Evolutionary conservation across 2,797 vertebrate species (phyloP).

Genomic region (Protosalanx chinensis): DNA sequence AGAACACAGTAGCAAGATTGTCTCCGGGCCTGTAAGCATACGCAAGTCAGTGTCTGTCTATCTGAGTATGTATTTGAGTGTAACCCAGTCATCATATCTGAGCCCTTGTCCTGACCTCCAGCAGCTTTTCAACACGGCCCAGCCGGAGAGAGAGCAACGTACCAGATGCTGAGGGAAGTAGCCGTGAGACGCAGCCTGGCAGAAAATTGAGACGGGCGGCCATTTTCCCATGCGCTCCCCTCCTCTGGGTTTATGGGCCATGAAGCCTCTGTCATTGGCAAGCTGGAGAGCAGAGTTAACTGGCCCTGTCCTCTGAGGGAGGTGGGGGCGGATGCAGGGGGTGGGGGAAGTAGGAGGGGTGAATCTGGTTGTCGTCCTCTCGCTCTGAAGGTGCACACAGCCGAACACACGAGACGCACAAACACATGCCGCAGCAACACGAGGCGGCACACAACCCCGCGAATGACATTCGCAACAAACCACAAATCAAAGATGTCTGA

Average conservation of each 20-base stretch:
- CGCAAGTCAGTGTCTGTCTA: constrained; percentile 3
- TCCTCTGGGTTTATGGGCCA: constrained; percentile 72
- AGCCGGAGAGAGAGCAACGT: constrained; percentile 15
- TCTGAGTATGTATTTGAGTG: not conserved
- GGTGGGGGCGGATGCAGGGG: constrained; percentile 10
- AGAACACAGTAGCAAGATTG: constrained; percentile 45
- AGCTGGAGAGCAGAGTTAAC: constrained; percentile 71
- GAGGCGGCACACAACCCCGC: not conserved
- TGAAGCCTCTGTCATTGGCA: constrained; percentile 74
- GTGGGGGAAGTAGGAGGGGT: not conserved
- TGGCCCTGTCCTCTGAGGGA: constrained; percentile 64
- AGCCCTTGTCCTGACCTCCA: constrained; percentile 43
- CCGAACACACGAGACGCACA: not conserved
- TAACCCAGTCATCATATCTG: constrained; percentile 22
- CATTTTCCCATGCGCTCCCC: constrained; percentile 67
- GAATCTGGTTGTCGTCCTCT: no score
- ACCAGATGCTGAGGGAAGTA: not conserved
- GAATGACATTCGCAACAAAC: not conserved
- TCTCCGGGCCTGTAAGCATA: no score
- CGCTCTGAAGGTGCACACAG: not conserved
- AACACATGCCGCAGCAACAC: not conserved
- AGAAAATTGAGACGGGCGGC: constrained; percentile 75
- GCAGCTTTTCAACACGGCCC: constrained; percentile 32
- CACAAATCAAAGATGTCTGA: constrained; percentile 5
- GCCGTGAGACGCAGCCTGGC: constrained; percentile 62